Evolutionary conservation across 2,888 invertebrate species (phyloP).

Genomic region (Drosophila villosipedis): DNA sequence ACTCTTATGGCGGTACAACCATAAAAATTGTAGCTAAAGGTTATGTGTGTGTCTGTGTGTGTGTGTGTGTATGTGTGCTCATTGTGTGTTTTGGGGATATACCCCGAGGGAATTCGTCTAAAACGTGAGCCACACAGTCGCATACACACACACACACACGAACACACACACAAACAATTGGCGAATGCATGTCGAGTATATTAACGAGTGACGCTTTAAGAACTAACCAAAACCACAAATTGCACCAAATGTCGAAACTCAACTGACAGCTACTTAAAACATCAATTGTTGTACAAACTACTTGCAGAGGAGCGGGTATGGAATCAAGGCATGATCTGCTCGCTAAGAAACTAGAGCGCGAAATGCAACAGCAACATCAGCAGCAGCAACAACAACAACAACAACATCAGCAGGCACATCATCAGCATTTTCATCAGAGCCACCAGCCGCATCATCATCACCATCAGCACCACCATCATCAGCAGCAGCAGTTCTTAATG

Average conservation of each 20-base stretch:
- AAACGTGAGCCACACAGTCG: constrained; percentile 2
- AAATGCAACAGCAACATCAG: constrained; percentile 76
- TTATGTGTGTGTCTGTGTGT: neutral
- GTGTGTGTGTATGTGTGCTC: constrained; percentile 1
- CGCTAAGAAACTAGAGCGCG: constrained; percentile 85
- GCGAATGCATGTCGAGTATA: constrained; percentile 22
- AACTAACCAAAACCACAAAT: constrained; percentile 21
- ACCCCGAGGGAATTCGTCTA: constrained; percentile 11
- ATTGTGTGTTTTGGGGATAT: constrained; percentile 15
- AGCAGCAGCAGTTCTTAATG: constrained; percentile 85
- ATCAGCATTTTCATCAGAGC: constrained; percentile 63
- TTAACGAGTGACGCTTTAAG: constrained; percentile 30
- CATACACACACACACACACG: neutral
- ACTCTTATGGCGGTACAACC: constrained; percentile 45
- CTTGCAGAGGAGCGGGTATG: constrained; percentile 85
- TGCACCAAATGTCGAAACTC: constrained; percentile 17
- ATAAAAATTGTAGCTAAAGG: constrained; percentile 44
- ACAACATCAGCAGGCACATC: constrained; percentile 72
- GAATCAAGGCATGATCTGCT: constrained; percentile 86
- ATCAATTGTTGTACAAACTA: constrained; percentile 34
- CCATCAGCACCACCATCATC: constrained; percentile 74
- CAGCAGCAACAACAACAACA: constrained; percentile 51
- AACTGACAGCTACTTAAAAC: constrained; percentile 7
- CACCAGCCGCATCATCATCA: constrained; percentile 69
- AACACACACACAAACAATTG: neutral